phyloP scores from a whole-genome alignment of 2,888 invertebrate genomes.

The Eugnorisma glareosa region DNA sequence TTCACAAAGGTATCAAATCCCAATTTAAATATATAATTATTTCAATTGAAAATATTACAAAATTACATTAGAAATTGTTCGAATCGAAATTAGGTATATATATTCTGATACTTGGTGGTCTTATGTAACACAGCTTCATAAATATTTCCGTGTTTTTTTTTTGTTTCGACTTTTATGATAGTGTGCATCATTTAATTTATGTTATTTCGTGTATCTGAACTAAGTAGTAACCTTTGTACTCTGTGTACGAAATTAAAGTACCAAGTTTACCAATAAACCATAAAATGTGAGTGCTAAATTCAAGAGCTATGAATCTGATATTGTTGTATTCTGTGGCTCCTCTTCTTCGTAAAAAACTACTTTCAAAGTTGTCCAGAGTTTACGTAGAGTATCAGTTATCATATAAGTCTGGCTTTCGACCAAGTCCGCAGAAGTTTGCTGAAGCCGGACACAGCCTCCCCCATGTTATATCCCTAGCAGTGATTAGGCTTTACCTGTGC shows the following conservation, averaged over 20 bases:
- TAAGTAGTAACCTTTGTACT: neutral
- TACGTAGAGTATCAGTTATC: constrained; percentile 37
- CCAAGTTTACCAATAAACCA: neutral
- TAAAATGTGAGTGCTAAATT: neutral
- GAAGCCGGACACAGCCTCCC: constrained; percentile 66
- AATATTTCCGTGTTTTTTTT: neutral
- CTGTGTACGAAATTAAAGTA: too few species aligned
- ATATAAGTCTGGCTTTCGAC: constrained; percentile 1
- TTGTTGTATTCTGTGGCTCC: neutral
- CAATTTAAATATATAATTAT: too few species aligned
- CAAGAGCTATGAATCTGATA: neutral
- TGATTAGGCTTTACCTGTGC: neutral
- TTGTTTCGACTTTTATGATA: neutral
- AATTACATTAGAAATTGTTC: too few species aligned
- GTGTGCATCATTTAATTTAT: too few species aligned
- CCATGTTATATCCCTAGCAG: neutral
- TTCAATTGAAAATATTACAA: too few species aligned
- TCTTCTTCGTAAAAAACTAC: constrained; percentile 12
- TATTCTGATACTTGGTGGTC: neutral
- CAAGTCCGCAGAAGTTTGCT: constrained; percentile 64
- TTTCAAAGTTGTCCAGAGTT: neutral
- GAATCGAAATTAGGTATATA: neutral
- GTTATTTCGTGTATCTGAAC: neutral
- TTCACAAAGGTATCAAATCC: too few species aligned
- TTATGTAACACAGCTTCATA: neutral